Conservation (phyloP, 2,113 vertebrate species). For the Stigmatopora argus region DNA sequence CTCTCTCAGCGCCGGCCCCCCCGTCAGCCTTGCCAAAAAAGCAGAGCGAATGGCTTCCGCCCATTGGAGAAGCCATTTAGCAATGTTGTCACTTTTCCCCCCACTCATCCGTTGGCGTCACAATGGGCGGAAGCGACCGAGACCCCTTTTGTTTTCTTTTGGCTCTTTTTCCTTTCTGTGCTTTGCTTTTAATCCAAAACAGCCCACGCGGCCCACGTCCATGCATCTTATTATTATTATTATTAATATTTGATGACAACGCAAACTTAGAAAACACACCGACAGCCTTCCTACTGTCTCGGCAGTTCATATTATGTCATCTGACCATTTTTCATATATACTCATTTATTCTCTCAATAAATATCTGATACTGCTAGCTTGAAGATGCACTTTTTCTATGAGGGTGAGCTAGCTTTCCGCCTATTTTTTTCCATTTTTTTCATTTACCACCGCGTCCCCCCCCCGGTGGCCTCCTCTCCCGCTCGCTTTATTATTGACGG, state of each 20-base stretch:
- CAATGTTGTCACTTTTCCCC: constrained; percentile 76
- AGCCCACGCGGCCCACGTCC: constrained; percentile 51
- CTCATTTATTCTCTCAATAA: too few relatives aligned
- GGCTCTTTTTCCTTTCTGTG: constrained; percentile 50
- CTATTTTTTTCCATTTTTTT: constrained; percentile 51
- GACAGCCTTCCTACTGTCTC: too few relatives aligned
- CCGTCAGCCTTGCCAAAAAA: constrained; percentile 49
- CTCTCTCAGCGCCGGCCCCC: neutral
- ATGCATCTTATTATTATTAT: constrained; percentile 60
- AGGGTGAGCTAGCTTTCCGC: constrained; percentile 59
- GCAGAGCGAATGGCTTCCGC: constrained; percentile 67
- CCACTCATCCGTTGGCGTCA: constrained; percentile 66
- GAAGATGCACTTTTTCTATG: too few relatives aligned
- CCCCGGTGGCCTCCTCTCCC: constrained; percentile 27
- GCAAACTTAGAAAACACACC: too few relatives aligned
- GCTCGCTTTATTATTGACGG: constrained; percentile 68
- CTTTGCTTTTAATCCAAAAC: constrained; percentile 47
- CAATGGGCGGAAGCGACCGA: constrained; percentile 76
- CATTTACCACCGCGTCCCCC: constrained; percentile 43
- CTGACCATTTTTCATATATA: too few relatives aligned
- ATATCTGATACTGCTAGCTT: too few relatives aligned
- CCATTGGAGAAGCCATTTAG: constrained; percentile 70
- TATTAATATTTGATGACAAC: too few relatives aligned
- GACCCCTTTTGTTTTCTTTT: constrained; percentile 69
- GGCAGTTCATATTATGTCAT: too few relatives aligned